These are phyloP conservation scores for Mycteria americana DNA, from an alignment of 2,797 vertebrate species.

Conservation along the genomic window DNA sequence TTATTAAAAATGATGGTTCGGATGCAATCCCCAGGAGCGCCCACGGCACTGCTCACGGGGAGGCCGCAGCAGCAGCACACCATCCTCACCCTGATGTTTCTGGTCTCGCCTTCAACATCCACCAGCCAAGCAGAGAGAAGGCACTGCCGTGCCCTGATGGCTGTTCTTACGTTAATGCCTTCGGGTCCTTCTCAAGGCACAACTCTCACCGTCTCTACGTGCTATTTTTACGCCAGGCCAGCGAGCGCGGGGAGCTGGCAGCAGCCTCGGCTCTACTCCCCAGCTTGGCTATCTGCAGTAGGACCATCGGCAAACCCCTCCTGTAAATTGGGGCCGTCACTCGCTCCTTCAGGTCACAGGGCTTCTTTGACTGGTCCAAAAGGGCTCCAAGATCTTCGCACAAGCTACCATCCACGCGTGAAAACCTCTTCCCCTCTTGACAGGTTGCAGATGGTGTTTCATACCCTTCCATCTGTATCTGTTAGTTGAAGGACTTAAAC, in stretches of 20 bases:
- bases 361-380: background rate
- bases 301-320: background rate
- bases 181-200: background rate
- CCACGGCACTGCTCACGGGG: background rate
- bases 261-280: background rate
- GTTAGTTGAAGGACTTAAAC: background rate
- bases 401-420: background rate
- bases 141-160: background rate
- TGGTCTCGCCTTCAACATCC: background rate
- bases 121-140: background rate
- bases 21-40: background rate
- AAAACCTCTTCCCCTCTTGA: background rate
- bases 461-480: background rate
- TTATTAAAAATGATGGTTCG: accelerated
- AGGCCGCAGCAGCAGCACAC: background rate
- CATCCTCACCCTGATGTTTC: background rate
- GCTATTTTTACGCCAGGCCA: background rate
- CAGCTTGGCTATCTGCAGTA: background rate
- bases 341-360: background rate
- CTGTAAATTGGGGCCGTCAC: background rate
- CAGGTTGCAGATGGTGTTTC: background rate
- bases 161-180: background rate
- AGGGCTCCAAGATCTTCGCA: background rate
- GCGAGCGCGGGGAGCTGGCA: background rate
- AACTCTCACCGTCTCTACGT: background rate